Conservation (phyloP, 2,888 invertebrate genomes). For the Agonopterix alstromeriana region DNA sequence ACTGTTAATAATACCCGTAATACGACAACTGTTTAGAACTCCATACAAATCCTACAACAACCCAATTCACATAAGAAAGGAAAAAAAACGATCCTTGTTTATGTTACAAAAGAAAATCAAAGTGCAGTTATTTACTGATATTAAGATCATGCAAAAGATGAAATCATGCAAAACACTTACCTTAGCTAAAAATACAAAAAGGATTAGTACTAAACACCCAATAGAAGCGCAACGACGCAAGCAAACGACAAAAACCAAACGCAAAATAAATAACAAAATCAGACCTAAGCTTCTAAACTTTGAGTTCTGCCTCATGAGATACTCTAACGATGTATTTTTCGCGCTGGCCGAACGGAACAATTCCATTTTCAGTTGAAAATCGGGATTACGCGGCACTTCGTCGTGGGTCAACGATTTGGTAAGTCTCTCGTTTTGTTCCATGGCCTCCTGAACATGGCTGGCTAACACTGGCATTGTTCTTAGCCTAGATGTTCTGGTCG, state of each 20-base stretch:
- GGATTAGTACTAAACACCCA: conserved; percentile 34
- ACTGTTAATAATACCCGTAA: not conserved
- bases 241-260: conserved; percentile 19
- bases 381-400: conserved; percentile 57
- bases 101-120: too few relatives aligned
- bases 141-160: conserved; percentile 17
- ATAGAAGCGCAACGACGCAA: conserved; percentile 29
- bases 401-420: conserved; percentile 67
- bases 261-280: conserved; percentile 28
- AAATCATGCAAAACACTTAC: conserved; percentile 29
- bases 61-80: too few relatives aligned
- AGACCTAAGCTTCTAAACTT: conserved; percentile 75
- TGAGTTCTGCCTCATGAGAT: conserved; percentile 68
- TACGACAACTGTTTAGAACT: too few relatives aligned
- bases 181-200: conserved; percentile 16
- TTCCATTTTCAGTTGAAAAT: conserved; percentile 70
- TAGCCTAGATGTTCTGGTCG: conserved; percentile 71
- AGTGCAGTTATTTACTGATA: too few relatives aligned
- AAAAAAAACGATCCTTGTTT: too few relatives aligned
- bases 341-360: conserved; percentile 69
- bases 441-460: conserved; percentile 82
- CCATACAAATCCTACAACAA: too few relatives aligned
- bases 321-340: conserved; percentile 67
- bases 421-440: conserved; percentile 75
- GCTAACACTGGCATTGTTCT: conserved; percentile 84